Base-by-base conservation (phyloP, 2,113 vertebrate genomes). In the Rhodinocichla rosea region DNA sequence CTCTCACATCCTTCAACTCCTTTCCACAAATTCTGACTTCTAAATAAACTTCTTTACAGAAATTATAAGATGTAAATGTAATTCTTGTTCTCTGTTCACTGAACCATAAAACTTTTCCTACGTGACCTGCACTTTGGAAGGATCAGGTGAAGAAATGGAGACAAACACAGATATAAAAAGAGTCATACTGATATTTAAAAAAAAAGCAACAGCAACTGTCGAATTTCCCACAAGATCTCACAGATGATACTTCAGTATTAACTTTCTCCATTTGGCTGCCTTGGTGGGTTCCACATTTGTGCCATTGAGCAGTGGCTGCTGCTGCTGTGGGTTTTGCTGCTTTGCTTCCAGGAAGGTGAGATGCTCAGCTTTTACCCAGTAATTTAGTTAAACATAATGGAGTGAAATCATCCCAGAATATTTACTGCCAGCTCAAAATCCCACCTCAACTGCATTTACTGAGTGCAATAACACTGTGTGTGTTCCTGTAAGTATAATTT, bases 401-500 rank as follows among this genome's bases (percentile, higher is more conserved):
- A 88, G 42, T 76, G 82, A 70, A 90, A 80, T 76, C 63, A 83
- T 89, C 35, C 30, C 15, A 14, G 68, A 88, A 82, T 93, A 92
- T 81, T 92, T 92, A 89, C 35, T 23, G 68, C 59, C 73, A 80
- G 50, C 63, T 74, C 76, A 70, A 74, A 91, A 74, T 89, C 68
- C 78, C 83, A 86, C 83, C 76, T 93, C 67, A 67, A 71, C 15
- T 78, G 33, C 68, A 78, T 80, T 57, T 89, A 56, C 83, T 60
- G 35, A 74, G 55, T 78, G 71, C n/a, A 67, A 55, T 17, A 80
- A 68, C 3, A 4, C 50, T 81, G 15, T 20, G 42, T 79, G 32
- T 74, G 71, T 92, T 96, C 71, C 83, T 92, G 71, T 86, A 93
- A 96, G 88, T 73, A 74, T 53, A 74, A 83, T 75, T 71, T 81